Percentiles rank a stretch among this genome's conserved stretches.
phyloP scores from a whole-genome alignment of 2,797 vertebrate genomes.

The Megaceryle alcyon region DNA sequence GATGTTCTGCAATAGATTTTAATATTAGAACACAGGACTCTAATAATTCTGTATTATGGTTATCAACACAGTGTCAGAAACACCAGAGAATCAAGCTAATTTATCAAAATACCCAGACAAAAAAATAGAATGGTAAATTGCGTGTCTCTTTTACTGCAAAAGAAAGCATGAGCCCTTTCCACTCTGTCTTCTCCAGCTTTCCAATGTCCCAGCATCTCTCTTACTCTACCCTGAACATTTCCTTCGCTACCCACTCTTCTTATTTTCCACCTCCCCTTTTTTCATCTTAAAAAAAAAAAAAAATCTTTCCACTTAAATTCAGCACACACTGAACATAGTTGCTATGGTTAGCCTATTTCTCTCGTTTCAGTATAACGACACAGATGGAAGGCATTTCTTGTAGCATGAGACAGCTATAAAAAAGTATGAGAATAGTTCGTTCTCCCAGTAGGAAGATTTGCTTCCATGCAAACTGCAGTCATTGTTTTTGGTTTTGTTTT shows the following conservation, averaged over 20 bases:
- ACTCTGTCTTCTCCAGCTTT: background rate
- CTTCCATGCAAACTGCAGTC: background rate
- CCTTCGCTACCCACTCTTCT: background rate
- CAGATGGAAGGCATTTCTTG: constrained; percentile 27
- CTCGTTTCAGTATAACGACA: background rate
- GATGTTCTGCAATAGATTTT: constrained; percentile 6
- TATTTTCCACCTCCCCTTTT: background rate
- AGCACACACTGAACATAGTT: background rate
- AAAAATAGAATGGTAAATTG: background rate
- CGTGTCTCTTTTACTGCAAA: background rate
- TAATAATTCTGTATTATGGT: background rate
- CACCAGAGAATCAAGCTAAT: background rate
- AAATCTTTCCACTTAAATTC: background rate
- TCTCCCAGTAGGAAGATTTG: constrained; percentile 20
- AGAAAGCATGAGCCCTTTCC: background rate
- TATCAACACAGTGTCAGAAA: background rate
- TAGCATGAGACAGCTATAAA: constrained; percentile 11
- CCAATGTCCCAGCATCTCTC: background rate
- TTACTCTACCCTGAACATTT: background rate
- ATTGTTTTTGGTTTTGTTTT: background rate
- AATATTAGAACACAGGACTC: background rate
- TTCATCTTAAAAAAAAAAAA: background rate
- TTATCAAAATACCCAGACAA: background rate
- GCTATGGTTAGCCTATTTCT: constrained; percentile 25
- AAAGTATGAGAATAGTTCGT: constrained; percentile 11